Percentiles rank a stretch among this genome's conserved stretches.
phyloP scores from a whole-genome alignment of 2,113 vertebrate genomes.

The Corythaeola cristata region DNA sequence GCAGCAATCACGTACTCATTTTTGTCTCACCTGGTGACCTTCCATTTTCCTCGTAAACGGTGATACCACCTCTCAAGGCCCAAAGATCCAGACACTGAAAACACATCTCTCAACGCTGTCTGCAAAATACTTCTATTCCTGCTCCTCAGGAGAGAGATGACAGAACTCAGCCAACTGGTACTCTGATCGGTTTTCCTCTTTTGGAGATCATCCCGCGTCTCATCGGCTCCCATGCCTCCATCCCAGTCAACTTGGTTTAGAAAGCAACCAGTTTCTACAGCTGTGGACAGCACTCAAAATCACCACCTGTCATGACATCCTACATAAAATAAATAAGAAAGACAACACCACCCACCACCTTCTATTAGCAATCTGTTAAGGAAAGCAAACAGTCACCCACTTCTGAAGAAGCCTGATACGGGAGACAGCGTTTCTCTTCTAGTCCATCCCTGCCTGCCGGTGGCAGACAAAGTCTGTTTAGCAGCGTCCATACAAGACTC shows the following conservation, averaged over 20 bases:
- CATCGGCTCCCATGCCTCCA: background rate
- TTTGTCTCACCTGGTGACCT: background rate
- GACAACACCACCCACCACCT: slow-evolving; percentile 17
- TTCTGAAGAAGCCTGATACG: background rate
- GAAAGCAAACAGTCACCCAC: slow-evolving; percentile 21
- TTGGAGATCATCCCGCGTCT: accelerated
- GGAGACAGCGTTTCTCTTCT: background rate
- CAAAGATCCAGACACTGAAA: background rate
- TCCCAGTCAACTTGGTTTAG: background rate
- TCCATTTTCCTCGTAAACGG: background rate
- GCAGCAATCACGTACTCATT: background rate
- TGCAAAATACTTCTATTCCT: background rate
- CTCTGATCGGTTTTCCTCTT: background rate
- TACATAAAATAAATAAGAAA: slow-evolving; percentile 11
- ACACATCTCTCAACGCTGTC: background rate
- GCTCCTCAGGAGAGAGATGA: background rate
- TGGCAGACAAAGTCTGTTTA: background rate
- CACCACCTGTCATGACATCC: background rate
- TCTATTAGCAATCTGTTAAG: background rate
- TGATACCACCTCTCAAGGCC: background rate
- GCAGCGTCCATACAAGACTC: background rate
- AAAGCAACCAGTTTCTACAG: background rate
- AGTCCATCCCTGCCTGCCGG: background rate
- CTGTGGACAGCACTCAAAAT: background rate
- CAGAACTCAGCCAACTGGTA: background rate